Percentiles rank a stretch among this genome's conserved stretches.
phyloP scores from a whole-genome alignment of 2,797 vertebrate species.

The Steatocranus sp. region DNA sequence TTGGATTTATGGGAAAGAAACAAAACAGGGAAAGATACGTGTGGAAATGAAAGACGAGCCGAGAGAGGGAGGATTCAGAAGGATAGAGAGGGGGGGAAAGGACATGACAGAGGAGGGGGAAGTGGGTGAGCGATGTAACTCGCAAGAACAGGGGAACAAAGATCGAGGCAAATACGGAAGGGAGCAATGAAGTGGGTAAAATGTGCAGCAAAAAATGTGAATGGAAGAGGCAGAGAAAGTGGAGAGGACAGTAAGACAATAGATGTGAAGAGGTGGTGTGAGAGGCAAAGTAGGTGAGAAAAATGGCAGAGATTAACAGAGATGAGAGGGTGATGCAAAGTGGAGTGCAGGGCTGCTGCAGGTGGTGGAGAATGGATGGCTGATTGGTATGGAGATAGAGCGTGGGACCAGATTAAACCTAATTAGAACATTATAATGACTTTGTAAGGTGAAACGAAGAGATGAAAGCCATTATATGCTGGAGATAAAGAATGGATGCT shows the following conservation, averaged over 20 bases:
- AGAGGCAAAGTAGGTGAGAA: neutral
- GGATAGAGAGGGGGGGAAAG: neutral
- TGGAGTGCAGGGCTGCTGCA: neutral
- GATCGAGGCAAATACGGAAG: neutral
- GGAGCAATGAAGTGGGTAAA: neutral
- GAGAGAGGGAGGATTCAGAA: neutral
- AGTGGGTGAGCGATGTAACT: neutral
- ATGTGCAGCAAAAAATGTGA: neutral
- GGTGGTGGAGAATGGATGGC: conserved; percentile 7
- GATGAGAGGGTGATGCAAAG: neutral
- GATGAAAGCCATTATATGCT: conserved; percentile 27
- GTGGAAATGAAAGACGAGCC: neutral
- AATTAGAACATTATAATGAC: conserved; percentile 55
- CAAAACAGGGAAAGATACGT: neutral
- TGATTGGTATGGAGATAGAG: conserved; percentile 20
- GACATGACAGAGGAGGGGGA: neutral
- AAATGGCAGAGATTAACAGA: neutral
- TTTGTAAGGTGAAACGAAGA: conserved; percentile 27
- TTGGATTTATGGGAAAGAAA: neutral
- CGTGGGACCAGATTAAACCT: conserved; percentile 39
- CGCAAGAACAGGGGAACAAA: neutral
- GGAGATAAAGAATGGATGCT: conserved; percentile 26
- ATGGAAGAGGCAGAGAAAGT: neutral
- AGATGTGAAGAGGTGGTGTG: neutral
- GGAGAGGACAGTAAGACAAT: neutral